phyloP scores from a whole-genome alignment of 2,113 vertebrate species.

The Albula goreensis region DNA sequence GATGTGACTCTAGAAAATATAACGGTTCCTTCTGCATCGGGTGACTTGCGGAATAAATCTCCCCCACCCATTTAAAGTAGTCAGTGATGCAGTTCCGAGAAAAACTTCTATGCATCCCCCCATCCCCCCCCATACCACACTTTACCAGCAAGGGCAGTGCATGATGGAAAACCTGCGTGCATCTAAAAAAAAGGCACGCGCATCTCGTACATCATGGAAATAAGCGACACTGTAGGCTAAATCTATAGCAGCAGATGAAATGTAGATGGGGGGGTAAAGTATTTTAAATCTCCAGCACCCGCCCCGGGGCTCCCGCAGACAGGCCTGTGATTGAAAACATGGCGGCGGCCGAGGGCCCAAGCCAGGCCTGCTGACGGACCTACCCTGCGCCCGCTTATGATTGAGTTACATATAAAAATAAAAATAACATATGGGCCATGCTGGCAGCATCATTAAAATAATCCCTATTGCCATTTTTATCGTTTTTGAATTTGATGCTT shows the following conservation, averaged over 20 bases:
- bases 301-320: background rate
- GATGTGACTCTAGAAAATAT: background rate
- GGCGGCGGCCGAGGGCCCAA: too few relatives aligned
- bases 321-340: background rate
- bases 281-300: background rate
- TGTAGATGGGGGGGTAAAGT: background rate
- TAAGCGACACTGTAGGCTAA: background rate
- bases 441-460: too few relatives aligned
- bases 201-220: background rate
- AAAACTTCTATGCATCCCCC: background rate
- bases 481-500: too few relatives aligned
- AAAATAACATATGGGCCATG: too few relatives aligned
- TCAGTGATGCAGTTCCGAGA: slow-evolving; percentile 15
- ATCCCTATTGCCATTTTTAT: too few relatives aligned
- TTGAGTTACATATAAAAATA: background rate
- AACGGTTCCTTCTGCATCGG: background rate
- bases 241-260: background rate
- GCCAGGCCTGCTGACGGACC: background rate
- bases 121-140: background rate
- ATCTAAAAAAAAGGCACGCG: background rate
- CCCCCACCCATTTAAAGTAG: slow-evolving; percentile 10
- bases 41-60: background rate
- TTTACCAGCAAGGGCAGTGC: background rate
- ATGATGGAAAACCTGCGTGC: background rate
- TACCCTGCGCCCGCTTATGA: background rate